Evolutionary conservation across 2,888 invertebrate genomes (phyloP), one percentile per base, ranked within the genome.

Genomic region (Gasteruption jaculator): DNA sequence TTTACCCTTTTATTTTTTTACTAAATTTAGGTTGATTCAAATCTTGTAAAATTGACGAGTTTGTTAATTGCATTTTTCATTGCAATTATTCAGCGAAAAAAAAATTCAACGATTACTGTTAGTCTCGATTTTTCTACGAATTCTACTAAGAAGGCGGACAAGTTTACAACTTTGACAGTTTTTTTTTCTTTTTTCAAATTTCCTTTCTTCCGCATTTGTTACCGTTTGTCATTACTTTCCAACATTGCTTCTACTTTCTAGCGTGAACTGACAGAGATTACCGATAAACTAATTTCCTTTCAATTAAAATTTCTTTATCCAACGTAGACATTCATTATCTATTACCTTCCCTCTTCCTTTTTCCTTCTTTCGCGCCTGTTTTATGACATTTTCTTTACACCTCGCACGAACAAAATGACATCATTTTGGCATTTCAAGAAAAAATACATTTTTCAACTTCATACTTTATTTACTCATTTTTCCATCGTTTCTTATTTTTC

Each of bases 351-450:
- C 38, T 37, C 45, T 48, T 39, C 15, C 33, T 46, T 31, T 53
- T 55, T 60, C 65, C 60, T 58, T 61, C 53, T 57, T 42, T 49
- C 45, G 43, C 44, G n/a, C n/a, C n/a, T n/a, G 65, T 62, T 61
- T 60, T 57, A 45, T 56, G 43, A 45, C 44, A 50, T 52, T 66
- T 61, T 67, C 65, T 59, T 57, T 67, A 67, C 46, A 64, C n/a
- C n/a, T n/a, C n/a, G n/a, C n/a, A n/a, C n/a, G 65, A 66, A 68
- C 66, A 68, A 69, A 69, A 67, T 66, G 66, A 60, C 62, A 63
- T 68, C 60, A 61, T 69, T 70, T 70, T 70, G 69, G 69, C 69
- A 68, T 69, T 65, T 63, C 67, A 69, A 70, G 69, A 68, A 68
- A 69, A 68, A 68, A 66, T 66, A 61, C 63, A 63, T 60, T 61